Evolutionary conservation across 1,140 invertebrate species (phyloP).

Genomic region (Phocides pigmalion): DNA sequence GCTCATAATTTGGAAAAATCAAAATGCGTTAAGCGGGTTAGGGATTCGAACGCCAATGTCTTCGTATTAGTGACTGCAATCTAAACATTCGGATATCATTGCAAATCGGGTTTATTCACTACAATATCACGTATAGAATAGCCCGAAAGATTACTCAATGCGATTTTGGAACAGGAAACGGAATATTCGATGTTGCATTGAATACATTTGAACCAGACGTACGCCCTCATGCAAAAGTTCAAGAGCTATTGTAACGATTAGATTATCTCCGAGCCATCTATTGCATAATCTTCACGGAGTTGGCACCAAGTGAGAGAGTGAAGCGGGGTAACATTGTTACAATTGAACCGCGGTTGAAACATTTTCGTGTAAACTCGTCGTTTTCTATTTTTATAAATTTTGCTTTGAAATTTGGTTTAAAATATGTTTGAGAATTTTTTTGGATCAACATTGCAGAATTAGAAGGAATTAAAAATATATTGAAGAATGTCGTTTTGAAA

Average conservation of each 20-base stretch:
- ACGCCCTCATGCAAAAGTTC: conserved; percentile 50
- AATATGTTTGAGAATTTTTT: not conserved
- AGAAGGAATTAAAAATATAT: not conserved
- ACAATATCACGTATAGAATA: too few species aligned
- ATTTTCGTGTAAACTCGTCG: conserved; percentile 10
- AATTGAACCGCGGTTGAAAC: conserved; percentile 26
- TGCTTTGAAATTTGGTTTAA: not conserved
- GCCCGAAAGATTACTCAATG: conserved; percentile 19
- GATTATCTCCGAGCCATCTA: conserved; percentile 58
- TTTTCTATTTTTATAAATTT: conserved; percentile 8
- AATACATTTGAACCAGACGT: conserved; percentile 30
- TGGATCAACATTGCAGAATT: not conserved
- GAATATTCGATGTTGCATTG: conserved; percentile 16
- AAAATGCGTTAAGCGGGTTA: too few species aligned
- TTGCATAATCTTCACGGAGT: conserved; percentile 45
- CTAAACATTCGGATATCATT: too few species aligned
- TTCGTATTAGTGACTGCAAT: too few species aligned
- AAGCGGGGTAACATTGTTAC: conserved; percentile 32
- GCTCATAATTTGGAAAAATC: too few species aligned
- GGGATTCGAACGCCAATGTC: too few species aligned
- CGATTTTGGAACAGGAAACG: conserved; percentile 24
- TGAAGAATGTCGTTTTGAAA: not conserved
- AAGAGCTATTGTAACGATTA: conserved; percentile 53
- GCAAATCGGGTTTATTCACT: too few species aligned
- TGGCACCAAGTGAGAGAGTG: conserved; percentile 34